A percentile compares a stretch with the other conserved stretches of the same genome.
Evolutionary conservation across 2,113 vertebrate species (phyloP).

Genomic region (Genyomyrus donnyi): DNA sequence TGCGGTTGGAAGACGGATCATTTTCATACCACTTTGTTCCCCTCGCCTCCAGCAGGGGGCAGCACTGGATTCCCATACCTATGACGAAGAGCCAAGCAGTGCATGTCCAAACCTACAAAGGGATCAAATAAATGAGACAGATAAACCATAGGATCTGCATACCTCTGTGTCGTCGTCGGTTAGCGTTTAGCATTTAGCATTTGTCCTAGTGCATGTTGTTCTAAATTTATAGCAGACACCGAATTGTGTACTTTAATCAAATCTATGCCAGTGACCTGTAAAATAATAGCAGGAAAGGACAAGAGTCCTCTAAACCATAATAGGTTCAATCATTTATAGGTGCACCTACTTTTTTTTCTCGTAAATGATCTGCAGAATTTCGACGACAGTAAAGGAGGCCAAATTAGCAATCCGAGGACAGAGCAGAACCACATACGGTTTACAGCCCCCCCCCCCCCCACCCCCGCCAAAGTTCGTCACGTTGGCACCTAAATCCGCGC

Average conservation of each 20-base stretch:
- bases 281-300: background rate
- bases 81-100: background rate
- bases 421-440: background rate
- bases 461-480: background rate
- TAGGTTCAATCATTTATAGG: background rate
- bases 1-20: background rate
- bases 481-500: background rate
- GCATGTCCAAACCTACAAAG: background rate
- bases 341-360: background rate
- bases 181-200: background rate
- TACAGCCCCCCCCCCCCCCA: background rate
- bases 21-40: background rate
- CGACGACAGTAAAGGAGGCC: too few relatives aligned
- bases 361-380: background rate
- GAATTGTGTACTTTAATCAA: background rate
- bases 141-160: background rate
- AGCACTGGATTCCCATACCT: conserved; percentile 54
- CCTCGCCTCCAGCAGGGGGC: conserved; percentile 50
- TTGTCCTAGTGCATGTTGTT: background rate
- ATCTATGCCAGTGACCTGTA: background rate
- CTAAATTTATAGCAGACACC: background rate
- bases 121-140: background rate
- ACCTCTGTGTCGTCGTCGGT: background rate
- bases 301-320: background rate
- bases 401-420: background rate